Percentiles rank a stretch among this genome's conserved stretches.
These are phyloP conservation scores for Sandelia bainsii DNA, from an alignment of 2,797 vertebrate species.

Conservation along the genomic window DNA sequence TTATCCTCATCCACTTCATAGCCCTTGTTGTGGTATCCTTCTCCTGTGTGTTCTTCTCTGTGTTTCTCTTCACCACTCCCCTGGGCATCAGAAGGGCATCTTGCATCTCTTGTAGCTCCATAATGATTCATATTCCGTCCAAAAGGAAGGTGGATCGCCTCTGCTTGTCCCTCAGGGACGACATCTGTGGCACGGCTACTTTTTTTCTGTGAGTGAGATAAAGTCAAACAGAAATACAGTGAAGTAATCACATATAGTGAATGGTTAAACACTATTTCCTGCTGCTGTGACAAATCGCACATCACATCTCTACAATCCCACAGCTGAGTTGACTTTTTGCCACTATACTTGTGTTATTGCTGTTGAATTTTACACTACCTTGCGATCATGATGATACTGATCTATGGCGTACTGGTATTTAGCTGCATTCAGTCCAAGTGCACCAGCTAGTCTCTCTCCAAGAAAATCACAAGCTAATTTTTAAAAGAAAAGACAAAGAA, in stretches of 20 bases:
- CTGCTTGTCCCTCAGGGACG: slow-evolving; percentile 19
- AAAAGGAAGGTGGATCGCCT: slow-evolving; percentile 62
- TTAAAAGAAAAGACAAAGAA: slow-evolving; percentile 2
- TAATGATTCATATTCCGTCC: slow-evolving; percentile 48
- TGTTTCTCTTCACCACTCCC: slow-evolving; percentile 1
- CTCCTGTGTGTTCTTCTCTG: neutral
- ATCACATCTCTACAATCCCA: neutral
- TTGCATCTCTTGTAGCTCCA: slow-evolving; percentile 54
- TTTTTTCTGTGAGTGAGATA: slow-evolving; percentile 44
- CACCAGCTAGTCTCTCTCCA: slow-evolving; percentile 76
- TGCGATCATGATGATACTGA: slow-evolving; percentile 68
- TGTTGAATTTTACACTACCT: slow-evolving; percentile 69
- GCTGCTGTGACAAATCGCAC: neutral
- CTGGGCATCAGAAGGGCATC: neutral
- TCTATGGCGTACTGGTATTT: slow-evolving; percentile 86
- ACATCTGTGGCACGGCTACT: slow-evolving; percentile 20
- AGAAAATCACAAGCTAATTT: slow-evolving; percentile 85
- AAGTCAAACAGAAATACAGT: neutral
- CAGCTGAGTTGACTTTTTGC: neutral
- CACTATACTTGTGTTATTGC: neutral
- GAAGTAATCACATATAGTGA: neutral
- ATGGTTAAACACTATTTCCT: neutral
- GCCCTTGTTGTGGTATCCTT: slow-evolving; percentile 61
- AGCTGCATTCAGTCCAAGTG: slow-evolving; percentile 81
- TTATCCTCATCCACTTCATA: slow-evolving; percentile 56